Evolutionary conservation across 1,140 invertebrate genomes (phyloP).

Genomic region (Brachionus plicatilis): DNA sequence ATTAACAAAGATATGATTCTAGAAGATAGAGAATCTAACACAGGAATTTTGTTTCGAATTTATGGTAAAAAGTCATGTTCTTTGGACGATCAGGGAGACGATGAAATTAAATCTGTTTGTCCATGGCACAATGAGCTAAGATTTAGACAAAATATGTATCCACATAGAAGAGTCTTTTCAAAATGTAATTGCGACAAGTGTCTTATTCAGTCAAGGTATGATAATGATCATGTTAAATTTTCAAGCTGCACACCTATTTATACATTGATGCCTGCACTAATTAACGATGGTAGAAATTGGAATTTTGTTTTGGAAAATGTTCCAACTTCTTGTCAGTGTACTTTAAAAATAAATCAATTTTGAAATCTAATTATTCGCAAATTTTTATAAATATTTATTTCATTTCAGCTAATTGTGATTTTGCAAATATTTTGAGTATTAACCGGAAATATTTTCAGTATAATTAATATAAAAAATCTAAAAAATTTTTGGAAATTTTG

Average conservation of each 20-base stretch:
- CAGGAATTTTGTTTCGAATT: background rate
- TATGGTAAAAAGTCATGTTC: background rate
- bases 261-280: background rate
- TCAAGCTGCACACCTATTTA: background rate
- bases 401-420: background rate
- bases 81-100: background rate
- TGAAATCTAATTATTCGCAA: no score
- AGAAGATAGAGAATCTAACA: background rate
- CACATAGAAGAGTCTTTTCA: background rate
- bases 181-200: background rate
- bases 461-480: no score
- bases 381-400: no score
- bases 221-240: background rate
- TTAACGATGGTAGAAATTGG: background rate
- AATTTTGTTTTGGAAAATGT: constrained; percentile 12
- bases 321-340: background rate
- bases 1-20: background rate
- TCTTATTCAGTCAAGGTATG: background rate
- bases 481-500: no score
- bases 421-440: background rate
- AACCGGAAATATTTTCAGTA: background rate
- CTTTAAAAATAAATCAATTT: background rate
- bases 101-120: background rate
- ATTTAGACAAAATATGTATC: background rate
- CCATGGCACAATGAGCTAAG: background rate